A percentile compares a stretch with the other conserved stretches of the same genome.
phyloP scores from a whole-genome alignment of 23 tunicate species.

The Clavelina lepadiformis region DNA sequence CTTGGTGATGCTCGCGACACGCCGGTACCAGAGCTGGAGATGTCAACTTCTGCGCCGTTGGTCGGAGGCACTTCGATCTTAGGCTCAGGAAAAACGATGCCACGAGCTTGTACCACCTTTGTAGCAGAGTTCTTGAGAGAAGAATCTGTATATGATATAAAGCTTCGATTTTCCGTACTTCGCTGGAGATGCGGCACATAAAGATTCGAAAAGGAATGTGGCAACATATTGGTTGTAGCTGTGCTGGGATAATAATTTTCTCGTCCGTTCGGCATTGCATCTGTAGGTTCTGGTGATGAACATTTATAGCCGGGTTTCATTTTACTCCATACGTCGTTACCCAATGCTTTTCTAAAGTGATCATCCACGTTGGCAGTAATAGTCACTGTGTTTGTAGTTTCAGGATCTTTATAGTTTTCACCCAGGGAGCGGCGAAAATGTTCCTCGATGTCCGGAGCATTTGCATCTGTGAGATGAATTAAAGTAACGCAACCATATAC shows the following conservation, averaged over 20 bases:
- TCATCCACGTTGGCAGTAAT: constrained; percentile 73
- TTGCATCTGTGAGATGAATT: not conserved
- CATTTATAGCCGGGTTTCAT: constrained; percentile 9
- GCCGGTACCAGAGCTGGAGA: not conserved
- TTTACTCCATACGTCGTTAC: constrained; percentile 48
- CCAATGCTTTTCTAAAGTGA: constrained; percentile 69
- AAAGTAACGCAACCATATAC: not conserved
- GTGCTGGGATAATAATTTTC: not conserved
- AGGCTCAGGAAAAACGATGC: not conserved
- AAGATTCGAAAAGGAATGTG: not conserved
- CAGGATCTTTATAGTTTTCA: constrained; percentile 22
- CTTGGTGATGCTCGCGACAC: not conserved
- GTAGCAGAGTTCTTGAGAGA: not conserved
- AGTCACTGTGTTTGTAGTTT: constrained; percentile 42
- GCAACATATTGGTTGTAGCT: not conserved
- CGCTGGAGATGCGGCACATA: too few species aligned
- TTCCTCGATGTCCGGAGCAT: constrained; percentile 36
- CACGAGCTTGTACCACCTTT: not conserved
- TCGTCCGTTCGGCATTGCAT: constrained; percentile 3
- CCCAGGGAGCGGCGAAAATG: constrained; percentile 80
- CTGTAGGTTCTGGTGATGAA: constrained; percentile 2
- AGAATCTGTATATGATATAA: too few species aligned
- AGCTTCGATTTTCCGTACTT: too few species aligned
- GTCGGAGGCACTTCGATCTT: not conserved
- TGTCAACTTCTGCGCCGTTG: not conserved